phyloP scores from a whole-genome alignment of 1,140 invertebrate genomes.

The Zaprionus inermis region DNA sequence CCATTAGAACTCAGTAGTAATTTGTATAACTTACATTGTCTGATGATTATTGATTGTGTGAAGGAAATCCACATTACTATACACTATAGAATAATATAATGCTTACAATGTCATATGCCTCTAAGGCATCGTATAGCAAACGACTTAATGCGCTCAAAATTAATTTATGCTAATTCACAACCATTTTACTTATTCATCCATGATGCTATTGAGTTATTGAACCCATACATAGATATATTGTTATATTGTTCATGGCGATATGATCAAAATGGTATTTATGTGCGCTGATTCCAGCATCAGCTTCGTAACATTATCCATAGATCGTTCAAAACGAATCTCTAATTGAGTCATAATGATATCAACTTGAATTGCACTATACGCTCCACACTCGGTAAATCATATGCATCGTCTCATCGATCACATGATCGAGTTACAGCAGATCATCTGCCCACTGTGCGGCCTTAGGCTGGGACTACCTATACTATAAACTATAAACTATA shows the following conservation, averaged over 20 bases:
- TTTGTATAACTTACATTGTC: not conserved
- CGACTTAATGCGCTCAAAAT: slow-evolving; percentile 20
- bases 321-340: not conserved
- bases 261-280: not conserved
- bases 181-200: slow-evolving; percentile 13
- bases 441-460: not conserved
- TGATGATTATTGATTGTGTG: not conserved
- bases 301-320: not conserved
- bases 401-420: slow-evolving; percentile 20
- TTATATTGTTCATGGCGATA: not conserved
- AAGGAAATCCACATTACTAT: not conserved
- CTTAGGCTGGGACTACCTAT: not conserved
- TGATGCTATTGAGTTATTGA: slow-evolving; percentile 1
- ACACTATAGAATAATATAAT: not conserved
- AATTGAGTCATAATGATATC: slow-evolving; percentile 14
- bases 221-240: not conserved
- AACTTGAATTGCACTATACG: not conserved
- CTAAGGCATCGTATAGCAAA: not conserved
- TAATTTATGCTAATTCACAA: slow-evolving; percentile 13
- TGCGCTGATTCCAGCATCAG: not conserved
- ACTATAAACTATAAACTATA: not conserved
- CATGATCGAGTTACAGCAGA: slow-evolving; percentile 26
- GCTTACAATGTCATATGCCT: too few relatives aligned
- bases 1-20: not conserved
- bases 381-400: slow-evolving; percentile 10